These are phyloP conservation scores for Bovichtus variegatus DNA, from an alignment of 2,797 vertebrate species.

Conservation along the genomic window DNA sequence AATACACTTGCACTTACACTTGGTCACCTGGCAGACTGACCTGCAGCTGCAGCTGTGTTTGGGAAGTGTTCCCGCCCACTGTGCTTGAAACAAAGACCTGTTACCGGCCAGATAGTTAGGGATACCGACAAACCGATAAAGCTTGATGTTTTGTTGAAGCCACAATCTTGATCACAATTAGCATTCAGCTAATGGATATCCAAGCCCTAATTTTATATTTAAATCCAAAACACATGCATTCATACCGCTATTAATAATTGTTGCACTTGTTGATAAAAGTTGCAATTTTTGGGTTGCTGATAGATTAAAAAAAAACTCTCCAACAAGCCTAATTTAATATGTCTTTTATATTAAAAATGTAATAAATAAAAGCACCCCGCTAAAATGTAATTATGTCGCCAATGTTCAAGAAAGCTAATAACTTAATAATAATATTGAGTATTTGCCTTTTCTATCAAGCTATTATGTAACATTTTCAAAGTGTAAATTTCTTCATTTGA, in stretches of 20 bases:
- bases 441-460: conserved; percentile 3
- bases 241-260: background rate
- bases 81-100: background rate
- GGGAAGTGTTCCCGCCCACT: background rate
- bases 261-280: background rate
- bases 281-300: background rate
- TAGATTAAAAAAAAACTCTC: conserved; percentile 3
- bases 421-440: conserved; percentile 24
- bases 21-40: background rate
- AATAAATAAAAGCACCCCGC: conserved; percentile 16
- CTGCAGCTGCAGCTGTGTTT: background rate
- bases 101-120: background rate
- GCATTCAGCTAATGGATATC: background rate
- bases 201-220: background rate
- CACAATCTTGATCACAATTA: background rate
- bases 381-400: conserved; percentile 28
- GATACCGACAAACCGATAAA: background rate
- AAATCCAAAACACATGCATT: background rate
- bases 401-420: conserved; percentile 3
- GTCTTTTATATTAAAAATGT: conserved; percentile 24
- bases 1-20: background rate
- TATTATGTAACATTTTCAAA: conserved; percentile 3
- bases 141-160: background rate
- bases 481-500: background rate
- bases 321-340: conserved; percentile 24